phyloP scores from a whole-genome alignment of 2,113 vertebrate genomes.

The Mobula birostris region DNA sequence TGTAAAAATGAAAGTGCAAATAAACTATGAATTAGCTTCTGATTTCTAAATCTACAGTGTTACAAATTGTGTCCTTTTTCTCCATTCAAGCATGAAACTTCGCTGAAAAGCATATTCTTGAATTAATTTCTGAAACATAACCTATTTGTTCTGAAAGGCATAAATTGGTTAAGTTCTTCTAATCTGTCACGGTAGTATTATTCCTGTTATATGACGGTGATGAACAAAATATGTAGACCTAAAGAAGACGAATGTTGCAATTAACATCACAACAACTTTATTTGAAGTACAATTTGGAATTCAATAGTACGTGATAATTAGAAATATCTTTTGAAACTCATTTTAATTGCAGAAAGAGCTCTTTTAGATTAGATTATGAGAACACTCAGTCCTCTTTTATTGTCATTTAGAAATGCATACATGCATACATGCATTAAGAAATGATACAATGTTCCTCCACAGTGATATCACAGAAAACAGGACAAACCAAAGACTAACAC shows the following conservation, averaged over 20 bases:
- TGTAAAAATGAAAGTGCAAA: slow-evolving; percentile 6
- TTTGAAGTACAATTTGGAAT: neutral
- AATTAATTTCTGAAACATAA: slow-evolving; percentile 23
- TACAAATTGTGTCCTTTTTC: neutral
- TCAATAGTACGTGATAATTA: neutral
- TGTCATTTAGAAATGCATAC: no score
- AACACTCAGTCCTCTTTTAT: no score
- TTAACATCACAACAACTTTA: neutral
- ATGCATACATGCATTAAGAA: no score
- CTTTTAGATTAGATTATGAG: neutral
- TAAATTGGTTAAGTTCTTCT: neutral
- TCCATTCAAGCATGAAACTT: slow-evolving; percentile 19
- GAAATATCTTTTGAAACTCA: neutral
- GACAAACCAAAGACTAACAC: no score
- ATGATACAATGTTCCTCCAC: no score
- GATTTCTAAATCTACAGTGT: neutral
- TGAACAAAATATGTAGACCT: neutral
- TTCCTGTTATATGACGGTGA: neutral
- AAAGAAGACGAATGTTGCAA: neutral
- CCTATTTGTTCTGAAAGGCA: slow-evolving; percentile 6
- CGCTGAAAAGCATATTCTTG: neutral
- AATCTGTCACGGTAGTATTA: neutral
- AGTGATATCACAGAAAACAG: no score
- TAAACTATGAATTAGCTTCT: neutral
- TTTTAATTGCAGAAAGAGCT: neutral